A percentile compares a stretch with the other conserved stretches of the same genome.
Evolutionary conservation across 2,888 invertebrate species (phyloP).

Genomic region (Chaitophorus viminalis): DNA sequence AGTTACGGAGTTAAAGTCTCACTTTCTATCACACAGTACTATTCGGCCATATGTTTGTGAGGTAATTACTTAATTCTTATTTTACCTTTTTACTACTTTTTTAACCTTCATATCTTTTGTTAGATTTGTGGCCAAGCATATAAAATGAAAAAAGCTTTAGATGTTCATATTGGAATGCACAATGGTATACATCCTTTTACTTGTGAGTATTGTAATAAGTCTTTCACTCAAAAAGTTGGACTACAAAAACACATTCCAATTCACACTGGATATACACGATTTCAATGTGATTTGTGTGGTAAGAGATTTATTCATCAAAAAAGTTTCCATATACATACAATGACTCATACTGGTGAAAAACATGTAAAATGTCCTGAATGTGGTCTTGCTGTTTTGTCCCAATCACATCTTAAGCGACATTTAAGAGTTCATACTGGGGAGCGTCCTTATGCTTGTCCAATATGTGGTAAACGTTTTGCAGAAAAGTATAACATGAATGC

Average conservation of each 20-base stretch:
- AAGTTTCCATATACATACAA: constrained; percentile 64
- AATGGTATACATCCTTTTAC: constrained; percentile 64
- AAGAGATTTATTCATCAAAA: constrained; percentile 64
- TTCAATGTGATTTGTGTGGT: constrained; percentile 64
- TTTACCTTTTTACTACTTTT: background rate
- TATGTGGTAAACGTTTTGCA: constrained; percentile 64
- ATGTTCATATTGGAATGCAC: constrained; percentile 64
- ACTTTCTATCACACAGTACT: constrained; percentile 63
- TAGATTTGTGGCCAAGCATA: constrained; percentile 64
- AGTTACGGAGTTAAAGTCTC: constrained; percentile 63
- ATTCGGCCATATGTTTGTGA: constrained; percentile 63
- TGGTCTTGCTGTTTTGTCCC: constrained; percentile 64
- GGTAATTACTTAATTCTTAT: constrained; percentile 9
- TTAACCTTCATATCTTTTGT: background rate
- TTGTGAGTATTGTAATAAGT: constrained; percentile 64
- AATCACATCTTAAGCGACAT: constrained; percentile 63
- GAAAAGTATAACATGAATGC: constrained; percentile 64
- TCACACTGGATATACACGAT: constrained; percentile 63
- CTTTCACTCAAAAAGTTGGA: constrained; percentile 64
- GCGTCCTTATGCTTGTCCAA: constrained; percentile 64
- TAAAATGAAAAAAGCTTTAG: constrained; percentile 64
- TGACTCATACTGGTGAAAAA: constrained; percentile 64
- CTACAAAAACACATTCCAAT: constrained; percentile 64
- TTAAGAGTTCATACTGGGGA: constrained; percentile 64
- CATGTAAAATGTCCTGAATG: constrained; percentile 64